Base-by-base conservation (phyloP, 30 jellyfish, hydroid and myxozoan species). In the Sanderia malayensis region DNA sequence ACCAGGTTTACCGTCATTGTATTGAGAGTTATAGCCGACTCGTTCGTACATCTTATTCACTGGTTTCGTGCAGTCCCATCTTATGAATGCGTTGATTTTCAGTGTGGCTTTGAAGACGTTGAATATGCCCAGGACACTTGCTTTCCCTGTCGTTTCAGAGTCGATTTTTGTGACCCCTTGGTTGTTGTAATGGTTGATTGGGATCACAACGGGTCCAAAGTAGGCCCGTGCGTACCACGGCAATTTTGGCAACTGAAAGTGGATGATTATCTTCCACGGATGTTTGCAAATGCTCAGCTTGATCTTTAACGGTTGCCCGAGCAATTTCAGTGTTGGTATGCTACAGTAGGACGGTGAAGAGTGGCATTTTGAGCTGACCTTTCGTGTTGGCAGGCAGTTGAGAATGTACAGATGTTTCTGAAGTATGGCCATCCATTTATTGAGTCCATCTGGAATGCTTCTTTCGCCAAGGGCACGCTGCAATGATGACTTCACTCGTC, bases 21-120 rank as follows among this genome's bases (percentile, higher is more conserved):
- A 83, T 20, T 46, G 73, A 24, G 70, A 45, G 70, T 78, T 78
- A 26, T 78, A 78, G 2, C 74, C 57, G 34, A 63, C 85, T n/a
- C 95, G 27, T 28, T 2, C 2, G 2, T 44, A 53, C 49, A 46
- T 31, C 53, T 66, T 73, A 57, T 76, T 23, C 0, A 32, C 46
- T 33, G 95, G 95, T 55, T 58, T 73, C 22, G 95, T 83, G 69
- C 95, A 83, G 71, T 83, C 95, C 80, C 81, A 83, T 47, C 95
- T 75, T 13, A 83, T n/a, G 2, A 83, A 45, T 21, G 78, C 87
- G 44, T 83, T 61, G 1, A 83, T 74, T 2, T 22, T 73, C 31
- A 83, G 61, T 58, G 70, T 53, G 33, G 77, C 95, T 33, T 83
- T 83, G 6, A 69, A 31, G 7, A 72, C 67, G 4, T 58, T 68